phyloP scores from a whole-genome alignment of 2,888 invertebrate genomes.

The Onthophagus sagittarius region DNA sequence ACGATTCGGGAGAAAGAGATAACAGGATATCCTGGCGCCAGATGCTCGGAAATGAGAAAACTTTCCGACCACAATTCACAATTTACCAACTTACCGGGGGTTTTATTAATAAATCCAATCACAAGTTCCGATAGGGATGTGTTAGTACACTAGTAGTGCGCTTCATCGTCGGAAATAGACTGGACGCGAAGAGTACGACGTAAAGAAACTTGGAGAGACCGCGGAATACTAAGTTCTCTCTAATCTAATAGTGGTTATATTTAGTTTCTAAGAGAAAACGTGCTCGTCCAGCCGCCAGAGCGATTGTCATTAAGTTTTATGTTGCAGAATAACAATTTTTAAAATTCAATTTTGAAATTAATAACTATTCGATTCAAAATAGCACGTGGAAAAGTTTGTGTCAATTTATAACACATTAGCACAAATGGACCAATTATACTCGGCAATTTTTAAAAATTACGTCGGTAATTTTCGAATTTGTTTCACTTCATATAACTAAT shows the following conservation, averaged over 20 bases:
- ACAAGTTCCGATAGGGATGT: constrained; percentile 1
- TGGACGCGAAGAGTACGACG: neutral
- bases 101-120: neutral
- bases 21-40: neutral
- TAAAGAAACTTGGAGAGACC: neutral
- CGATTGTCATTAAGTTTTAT: neutral
- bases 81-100: neutral
- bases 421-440: neutral
- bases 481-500: neutral
- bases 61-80: neutral
- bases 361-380: no score
- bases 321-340: neutral
- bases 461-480: neutral
- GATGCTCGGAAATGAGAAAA: neutral
- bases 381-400: no score
- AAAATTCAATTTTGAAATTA: neutral
- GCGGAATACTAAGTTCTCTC: constrained; percentile 7
- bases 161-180: constrained; percentile 8
- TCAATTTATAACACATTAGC: no score
- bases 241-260: constrained; percentile 11
- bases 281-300: neutral
- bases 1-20: neutral
- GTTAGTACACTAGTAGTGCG: neutral
- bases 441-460: neutral
- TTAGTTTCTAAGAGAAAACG: constrained; percentile 7